These are phyloP conservation scores for Rhagoletis pomonella DNA, from an alignment of 1,140 invertebrate species.

Conservation along the genomic window DNA sequence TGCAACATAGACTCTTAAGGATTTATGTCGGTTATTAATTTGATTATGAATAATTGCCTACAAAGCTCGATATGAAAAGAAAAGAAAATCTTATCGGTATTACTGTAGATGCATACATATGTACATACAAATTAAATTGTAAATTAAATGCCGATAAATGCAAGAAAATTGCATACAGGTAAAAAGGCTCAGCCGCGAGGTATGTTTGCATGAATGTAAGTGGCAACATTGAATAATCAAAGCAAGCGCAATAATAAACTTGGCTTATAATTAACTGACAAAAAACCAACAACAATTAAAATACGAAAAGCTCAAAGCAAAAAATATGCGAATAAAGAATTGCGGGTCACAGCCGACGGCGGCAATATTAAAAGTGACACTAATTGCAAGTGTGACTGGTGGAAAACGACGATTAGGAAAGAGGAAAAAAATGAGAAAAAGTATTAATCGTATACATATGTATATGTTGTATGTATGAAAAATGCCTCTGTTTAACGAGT, in stretches of 20 bases:
- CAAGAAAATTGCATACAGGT: not conserved
- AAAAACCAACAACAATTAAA: constrained; percentile 1
- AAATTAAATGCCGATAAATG: constrained; percentile 32
- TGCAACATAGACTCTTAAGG: not conserved
- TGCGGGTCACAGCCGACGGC: not conserved
- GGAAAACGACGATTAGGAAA: constrained; percentile 31
- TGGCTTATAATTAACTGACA: not conserved
- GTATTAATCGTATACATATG: not conserved
- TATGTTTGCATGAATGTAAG: not conserved
- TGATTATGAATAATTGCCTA: constrained; percentile 8
- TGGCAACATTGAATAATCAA: not conserved
- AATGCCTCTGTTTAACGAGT: not conserved
- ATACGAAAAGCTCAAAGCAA: not conserved
- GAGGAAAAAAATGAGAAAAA: constrained; percentile 21
- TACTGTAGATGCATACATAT: not conserved
- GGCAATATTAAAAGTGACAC: constrained; percentile 29
- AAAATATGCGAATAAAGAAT: not conserved
- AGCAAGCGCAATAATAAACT: not conserved
- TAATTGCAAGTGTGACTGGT: constrained; percentile 3
- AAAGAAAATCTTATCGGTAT: not conserved
- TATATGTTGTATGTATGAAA: not conserved
- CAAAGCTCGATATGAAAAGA: not conserved
- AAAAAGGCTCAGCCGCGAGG: not conserved
- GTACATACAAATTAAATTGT: not conserved
- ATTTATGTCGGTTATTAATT: constrained; percentile 19